Conservation (phyloP, 1,140 invertebrate species). For the Adelges cooleyi region DNA sequence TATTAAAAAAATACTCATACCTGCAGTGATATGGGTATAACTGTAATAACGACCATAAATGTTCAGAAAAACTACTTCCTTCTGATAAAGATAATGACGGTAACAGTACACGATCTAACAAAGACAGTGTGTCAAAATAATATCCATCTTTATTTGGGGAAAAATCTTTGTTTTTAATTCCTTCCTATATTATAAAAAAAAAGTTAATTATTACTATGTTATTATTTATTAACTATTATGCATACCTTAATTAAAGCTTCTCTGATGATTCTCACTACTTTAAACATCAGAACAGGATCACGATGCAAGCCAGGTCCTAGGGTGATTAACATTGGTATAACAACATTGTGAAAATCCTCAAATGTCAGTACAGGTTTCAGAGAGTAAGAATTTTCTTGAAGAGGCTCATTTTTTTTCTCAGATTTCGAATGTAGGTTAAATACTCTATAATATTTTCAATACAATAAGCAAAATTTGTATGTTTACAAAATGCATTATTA, state of each 20-base stretch:
- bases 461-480: constrained; percentile 41
- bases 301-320: constrained; percentile 79
- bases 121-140: constrained; percentile 67
- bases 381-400: constrained; percentile 47
- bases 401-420: constrained; percentile 46
- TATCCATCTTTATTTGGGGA: constrained; percentile 41
- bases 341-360: constrained; percentile 58
- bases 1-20: constrained; percentile 40
- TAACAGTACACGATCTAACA: constrained; percentile 76
- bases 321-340: constrained; percentile 75
- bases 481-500: no score
- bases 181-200: constrained; percentile 24
- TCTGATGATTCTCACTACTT: constrained; percentile 42
- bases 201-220: background rate
- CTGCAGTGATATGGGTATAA: constrained; percentile 84
- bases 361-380: constrained; percentile 50
- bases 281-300: constrained; percentile 81
- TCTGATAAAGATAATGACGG: constrained; percentile 85
- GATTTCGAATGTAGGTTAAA: constrained; percentile 59
- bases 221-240: background rate
- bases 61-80: constrained; percentile 88
- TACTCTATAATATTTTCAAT: constrained; percentile 38
- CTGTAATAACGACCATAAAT: constrained; percentile 86
- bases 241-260: constrained; percentile 29
- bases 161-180: constrained; percentile 31